Evolutionary conservation across 2,888 invertebrate species (phyloP).

Genomic region (Nomada flava): DNA sequence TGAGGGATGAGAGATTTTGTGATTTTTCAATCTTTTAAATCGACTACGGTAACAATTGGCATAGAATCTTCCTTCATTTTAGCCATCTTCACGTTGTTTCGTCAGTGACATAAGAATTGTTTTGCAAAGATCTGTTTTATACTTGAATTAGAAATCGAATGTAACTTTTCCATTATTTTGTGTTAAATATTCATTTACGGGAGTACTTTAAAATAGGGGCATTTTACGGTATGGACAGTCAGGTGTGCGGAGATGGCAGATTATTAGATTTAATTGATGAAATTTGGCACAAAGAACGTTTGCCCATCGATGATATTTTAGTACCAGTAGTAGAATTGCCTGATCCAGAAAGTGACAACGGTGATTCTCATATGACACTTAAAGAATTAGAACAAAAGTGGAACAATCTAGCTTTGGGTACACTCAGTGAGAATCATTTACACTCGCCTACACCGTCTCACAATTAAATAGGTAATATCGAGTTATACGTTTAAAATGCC

Average conservation of each 20-base stretch:
- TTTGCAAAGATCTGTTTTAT: background rate
- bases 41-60: background rate
- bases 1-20: too few species aligned
- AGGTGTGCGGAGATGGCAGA: slow-evolving; percentile 90
- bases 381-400: slow-evolving; percentile 92
- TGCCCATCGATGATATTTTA: slow-evolving; percentile 93
- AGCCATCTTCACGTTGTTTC: background rate
- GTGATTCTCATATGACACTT: slow-evolving; percentile 94
- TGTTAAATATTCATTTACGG: background rate
- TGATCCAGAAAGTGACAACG: slow-evolving; percentile 96
- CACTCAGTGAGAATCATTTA: slow-evolving; percentile 86
- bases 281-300: slow-evolving; percentile 93
- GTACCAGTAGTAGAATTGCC: slow-evolving; percentile 95
- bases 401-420: slow-evolving; percentile 86
- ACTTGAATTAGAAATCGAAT: background rate
- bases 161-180: background rate
- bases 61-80: background rate
- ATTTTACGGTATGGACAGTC: slow-evolving; percentile 89
- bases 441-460: slow-evolving; percentile 82
- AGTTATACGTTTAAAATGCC: background rate
- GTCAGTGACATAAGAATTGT: background rate
- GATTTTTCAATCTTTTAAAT: background rate
- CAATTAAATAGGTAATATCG: slow-evolving; percentile 66
- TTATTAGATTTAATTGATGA: slow-evolving; percentile 93
- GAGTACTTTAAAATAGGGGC: background rate